Evolutionary conservation across 1,140 invertebrate genomes (phyloP).

Genomic region (Caenorhabditis latens): DNA sequence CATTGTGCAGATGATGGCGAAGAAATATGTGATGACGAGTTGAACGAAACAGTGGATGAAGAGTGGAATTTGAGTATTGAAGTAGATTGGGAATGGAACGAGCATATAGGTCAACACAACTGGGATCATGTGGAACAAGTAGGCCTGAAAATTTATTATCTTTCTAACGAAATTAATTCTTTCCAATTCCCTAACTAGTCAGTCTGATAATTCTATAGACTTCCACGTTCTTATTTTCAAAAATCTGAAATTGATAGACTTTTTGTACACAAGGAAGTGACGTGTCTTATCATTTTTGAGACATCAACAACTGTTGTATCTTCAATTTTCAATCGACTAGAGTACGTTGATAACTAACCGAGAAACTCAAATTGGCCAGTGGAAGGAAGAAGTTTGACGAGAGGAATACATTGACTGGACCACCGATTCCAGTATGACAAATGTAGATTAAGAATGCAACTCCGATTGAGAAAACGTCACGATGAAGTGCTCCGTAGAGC

Average conservation of each 20-base stretch:
- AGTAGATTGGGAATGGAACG: slow-evolving; percentile 74
- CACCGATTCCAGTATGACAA: slow-evolving; percentile 77
- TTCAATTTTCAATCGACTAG: neutral
- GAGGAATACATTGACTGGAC: slow-evolving; percentile 70
- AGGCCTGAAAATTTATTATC: slow-evolving; percentile 60
- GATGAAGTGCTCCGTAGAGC: slow-evolving; percentile 72
- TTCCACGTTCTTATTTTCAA: too few species aligned
- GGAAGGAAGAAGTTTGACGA: slow-evolving; percentile 69
- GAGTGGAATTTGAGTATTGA: slow-evolving; percentile 70
- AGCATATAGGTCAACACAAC: slow-evolving; percentile 77
- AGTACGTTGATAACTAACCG: slow-evolving; percentile 61
- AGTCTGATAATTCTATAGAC: neutral
- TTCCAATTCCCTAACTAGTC: neutral
- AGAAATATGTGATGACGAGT: slow-evolving; percentile 72
- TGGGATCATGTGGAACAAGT: slow-evolving; percentile 77
- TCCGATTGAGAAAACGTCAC: slow-evolving; percentile 73
- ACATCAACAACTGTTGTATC: neutral
- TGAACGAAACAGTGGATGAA: slow-evolving; percentile 74
- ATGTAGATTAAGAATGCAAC: slow-evolving; percentile 76
- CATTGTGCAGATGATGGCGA: slow-evolving; percentile 74
- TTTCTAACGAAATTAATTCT: neutral
- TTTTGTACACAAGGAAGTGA: slow-evolving; percentile 10
- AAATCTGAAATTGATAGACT: too few species aligned
- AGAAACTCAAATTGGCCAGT: slow-evolving; percentile 74
- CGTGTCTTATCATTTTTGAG: neutral